Evolutionary conservation across 2,888 invertebrate species (phyloP), one percentile per base, ranked within the genome.

Genomic region (Nomada lathburiana): DNA sequence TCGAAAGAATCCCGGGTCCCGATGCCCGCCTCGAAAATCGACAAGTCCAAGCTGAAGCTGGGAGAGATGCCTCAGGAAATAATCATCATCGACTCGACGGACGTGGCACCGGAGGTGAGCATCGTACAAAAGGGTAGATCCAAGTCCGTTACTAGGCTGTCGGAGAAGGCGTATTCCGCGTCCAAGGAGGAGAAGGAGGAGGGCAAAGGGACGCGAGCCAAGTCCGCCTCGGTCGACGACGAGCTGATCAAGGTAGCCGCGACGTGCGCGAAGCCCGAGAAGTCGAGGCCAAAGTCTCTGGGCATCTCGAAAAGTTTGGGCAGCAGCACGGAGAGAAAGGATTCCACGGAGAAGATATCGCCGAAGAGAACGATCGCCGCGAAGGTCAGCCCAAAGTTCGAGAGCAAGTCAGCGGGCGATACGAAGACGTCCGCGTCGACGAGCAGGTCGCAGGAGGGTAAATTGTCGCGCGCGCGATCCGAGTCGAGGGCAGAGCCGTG

Each of bases 11-110:
- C 90, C 0, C 89, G 90, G 10, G 87, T 89, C 2, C 90, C 93
- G 0, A 90, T 92, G 3, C 88, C 91, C 4, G 91, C 86, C 73
- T 91, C 91, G 0, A 92, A 92, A 78, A 93, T 94, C 71, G 93
- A 94, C 85, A 94, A 94, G 79, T 93, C 93, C 2, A 94, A 94
- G 80, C 81, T 94, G 18, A 94, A 93, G 53, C 84, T 94, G 16
- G 92, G 93, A 10, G 93, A 93, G 79, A 93, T 94, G 93, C 94
- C 94, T 0, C 93, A 94, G 69, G 94, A 94, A 86, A 94, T 94
- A 68, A 94, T 94, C 76, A 93, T 94, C 36, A 94, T 94, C 50
- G 94, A 94, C 72, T 93, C 94, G 11, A 93, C 93, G 4, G 94
- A 93, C 62, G 89, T 92, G 2, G 89, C 86, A 3, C 93, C 94